Conservation (phyloP, 2,888 invertebrate species). For the Girardia tigrina region DNA sequence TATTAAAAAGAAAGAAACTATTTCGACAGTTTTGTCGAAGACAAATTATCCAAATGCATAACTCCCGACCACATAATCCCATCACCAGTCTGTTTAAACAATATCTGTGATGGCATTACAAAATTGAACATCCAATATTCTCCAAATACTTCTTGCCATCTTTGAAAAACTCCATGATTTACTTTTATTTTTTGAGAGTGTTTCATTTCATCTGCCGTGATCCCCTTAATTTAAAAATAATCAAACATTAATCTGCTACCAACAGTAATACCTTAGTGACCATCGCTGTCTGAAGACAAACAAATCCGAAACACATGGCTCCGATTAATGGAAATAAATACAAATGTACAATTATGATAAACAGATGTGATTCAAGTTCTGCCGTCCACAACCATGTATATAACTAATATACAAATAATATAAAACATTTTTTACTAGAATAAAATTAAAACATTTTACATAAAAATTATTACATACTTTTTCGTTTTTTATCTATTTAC, state of each 20-base stretch:
- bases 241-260: background rate
- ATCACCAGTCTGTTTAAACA: constrained; percentile 24
- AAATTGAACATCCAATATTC: background rate
- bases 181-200: background rate
- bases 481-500: too few relatives aligned
- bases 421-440: background rate
- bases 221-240: background rate
- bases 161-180: background rate
- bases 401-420: background rate
- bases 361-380: background rate
- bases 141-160: constrained; percentile 21
- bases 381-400: background rate
- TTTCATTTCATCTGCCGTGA: background rate
- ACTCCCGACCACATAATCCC: constrained; percentile 14
- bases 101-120: background rate
- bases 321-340: constrained; percentile 19
- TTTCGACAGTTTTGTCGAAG: background rate
- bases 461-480: too few relatives aligned
- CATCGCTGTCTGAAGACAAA: background rate
- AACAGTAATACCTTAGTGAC: background rate
- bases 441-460: too few relatives aligned
- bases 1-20: background rate
- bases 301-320: constrained; percentile 25
- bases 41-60: background rate
- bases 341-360: constrained; percentile 24